A percentile compares a stretch with the other conserved stretches of the same genome.
Conservation (phyloP, 1,140 invertebrate species). For the Ips nitidus region DNA sequence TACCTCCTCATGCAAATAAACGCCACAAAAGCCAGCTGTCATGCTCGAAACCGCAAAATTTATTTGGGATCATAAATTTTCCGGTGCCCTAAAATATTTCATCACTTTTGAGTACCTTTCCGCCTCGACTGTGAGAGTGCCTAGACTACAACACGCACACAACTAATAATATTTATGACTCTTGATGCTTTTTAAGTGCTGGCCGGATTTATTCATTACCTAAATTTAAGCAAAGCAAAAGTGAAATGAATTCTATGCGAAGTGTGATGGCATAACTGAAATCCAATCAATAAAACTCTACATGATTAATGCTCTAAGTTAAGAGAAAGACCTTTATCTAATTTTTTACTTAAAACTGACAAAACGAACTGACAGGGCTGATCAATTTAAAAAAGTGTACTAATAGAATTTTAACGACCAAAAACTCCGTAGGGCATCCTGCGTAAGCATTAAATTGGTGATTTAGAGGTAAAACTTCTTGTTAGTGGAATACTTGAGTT, state of each 20-base stretch:
- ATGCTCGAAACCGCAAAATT: slow-evolving; percentile 15
- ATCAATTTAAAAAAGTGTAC: slow-evolving; percentile 24
- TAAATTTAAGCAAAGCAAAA: no score
- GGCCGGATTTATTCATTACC: no score
- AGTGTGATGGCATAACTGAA: no score
- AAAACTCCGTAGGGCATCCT: slow-evolving; percentile 6
- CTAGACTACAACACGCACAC: background rate
- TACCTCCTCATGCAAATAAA: slow-evolving; percentile 11
- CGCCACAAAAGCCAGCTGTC: slow-evolving; percentile 7
- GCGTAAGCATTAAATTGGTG: slow-evolving; percentile 9
- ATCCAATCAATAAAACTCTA: no score
- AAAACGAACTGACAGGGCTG: slow-evolving; percentile 15
- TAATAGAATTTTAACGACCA: slow-evolving; percentile 30
- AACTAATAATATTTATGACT: no score
- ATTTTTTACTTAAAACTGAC: slow-evolving; percentile 26
- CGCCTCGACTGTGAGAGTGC: background rate
- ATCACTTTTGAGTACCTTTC: slow-evolving; percentile 8
- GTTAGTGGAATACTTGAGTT: no score
- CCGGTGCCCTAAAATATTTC: slow-evolving; percentile 21
- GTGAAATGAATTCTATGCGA: no score
- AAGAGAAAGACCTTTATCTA: background rate
- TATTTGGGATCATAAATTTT: slow-evolving; percentile 15
- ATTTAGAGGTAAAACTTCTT: slow-evolving; percentile 3
- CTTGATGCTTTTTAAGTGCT: no score
- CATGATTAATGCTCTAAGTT: background rate